These are phyloP conservation scores for Calosoma granatense DNA, from an alignment of 1,140 invertebrate genomes.

Conservation along the genomic window DNA sequence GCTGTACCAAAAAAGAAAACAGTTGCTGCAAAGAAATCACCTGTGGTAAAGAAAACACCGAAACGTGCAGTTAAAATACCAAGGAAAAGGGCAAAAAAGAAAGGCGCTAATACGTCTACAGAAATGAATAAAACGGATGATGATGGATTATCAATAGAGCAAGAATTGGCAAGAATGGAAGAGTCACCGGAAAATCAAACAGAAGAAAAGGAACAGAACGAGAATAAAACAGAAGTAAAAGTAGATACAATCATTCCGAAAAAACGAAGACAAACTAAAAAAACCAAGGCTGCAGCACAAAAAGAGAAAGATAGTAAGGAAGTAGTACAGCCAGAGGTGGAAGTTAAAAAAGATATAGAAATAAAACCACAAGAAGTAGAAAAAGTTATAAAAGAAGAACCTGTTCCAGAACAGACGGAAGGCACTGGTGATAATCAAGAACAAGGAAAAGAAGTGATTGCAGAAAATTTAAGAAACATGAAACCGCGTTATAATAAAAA, in stretches of 20 bases:
- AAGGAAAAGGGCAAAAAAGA: background rate
- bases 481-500: slow-evolving; percentile 16
- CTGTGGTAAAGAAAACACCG: too few relatives aligned
- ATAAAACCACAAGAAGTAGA: background rate
- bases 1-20: background rate
- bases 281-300: background rate
- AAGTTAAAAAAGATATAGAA: background rate
- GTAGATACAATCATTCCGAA: too few relatives aligned
- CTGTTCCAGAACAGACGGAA: background rate
- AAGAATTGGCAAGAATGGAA: background rate
- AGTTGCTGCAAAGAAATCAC: background rate
- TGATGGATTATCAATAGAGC: background rate
- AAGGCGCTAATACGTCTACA: background rate
- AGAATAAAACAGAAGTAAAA: background rate
- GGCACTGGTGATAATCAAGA: background rate
- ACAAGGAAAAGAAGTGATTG: background rate
- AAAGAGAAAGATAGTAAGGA: background rate
- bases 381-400: too few relatives aligned
- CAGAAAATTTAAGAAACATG: background rate
- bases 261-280: background rate
- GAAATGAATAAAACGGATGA: background rate
- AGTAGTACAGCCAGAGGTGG: background rate
- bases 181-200: background rate
- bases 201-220: background rate
- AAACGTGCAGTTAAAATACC: too few relatives aligned